Evolutionary conservation across 2,888 invertebrate genomes (phyloP), one percentile per base, ranked within the genome.

Genomic region (Strigamia crassipes): DNA sequence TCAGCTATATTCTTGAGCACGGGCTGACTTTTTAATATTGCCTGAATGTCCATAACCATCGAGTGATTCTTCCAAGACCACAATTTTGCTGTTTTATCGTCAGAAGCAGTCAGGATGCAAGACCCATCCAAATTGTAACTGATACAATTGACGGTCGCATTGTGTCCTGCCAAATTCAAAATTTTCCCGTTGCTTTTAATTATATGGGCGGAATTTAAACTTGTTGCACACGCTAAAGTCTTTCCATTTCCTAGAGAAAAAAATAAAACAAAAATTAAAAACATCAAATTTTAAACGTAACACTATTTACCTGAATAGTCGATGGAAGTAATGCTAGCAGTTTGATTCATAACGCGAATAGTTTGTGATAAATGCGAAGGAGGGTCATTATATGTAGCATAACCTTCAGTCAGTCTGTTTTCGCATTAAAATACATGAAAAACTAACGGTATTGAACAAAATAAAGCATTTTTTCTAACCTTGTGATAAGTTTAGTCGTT

Each of bases 71-170:
- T 81, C 61, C 81, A 81, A 2, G 38, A 46, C 81, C 81, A 81
- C 15, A 81, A 31, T 66, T 66, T 81, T n/a, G 66, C 81, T 1
- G 81, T 81, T 61, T 66, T 81, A 34, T 81, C 81, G 31, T 81
- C 81, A 9, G 81, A 81, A 10, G 61, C 56, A 15, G 81, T 81
- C 21, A 81, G 31, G 10, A 81, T 61, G 12, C 34, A 66, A 38
- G 42, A 42, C 34, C 81, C 81, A 61, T 81, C 81, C 31, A 81
- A 61, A 66, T 81, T 81, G 66, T 56, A 81, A 34, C 56, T 51
- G 18, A 81, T 41, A 12, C 61, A 56, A 81, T 81, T 81, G 66
- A 81, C 61, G 34, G 38, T 46, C 12, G 56, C 81, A 61, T 81
- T 81, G 66, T 81, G 81, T 31, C 81, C 81, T 81, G 56, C 31